Evolutionary conservation across 2,797 vertebrate species (phyloP).

Genomic region (Lindbergichthys nudifrons): DNA sequence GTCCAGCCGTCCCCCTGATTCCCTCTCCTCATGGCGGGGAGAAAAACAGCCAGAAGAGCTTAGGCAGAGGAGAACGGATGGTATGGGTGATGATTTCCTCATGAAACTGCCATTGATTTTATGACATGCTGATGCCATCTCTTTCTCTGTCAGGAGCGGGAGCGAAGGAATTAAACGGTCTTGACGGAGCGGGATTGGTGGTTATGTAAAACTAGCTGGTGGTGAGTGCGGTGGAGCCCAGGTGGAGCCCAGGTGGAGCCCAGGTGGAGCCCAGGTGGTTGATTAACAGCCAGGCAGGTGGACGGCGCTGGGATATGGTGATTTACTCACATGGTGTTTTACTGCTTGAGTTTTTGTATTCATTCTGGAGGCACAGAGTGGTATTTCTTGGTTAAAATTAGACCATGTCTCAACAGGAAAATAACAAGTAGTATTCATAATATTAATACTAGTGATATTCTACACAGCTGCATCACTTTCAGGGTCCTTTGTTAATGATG

Average conservation of each 20-base stretch:
- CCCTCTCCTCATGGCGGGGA: constrained; percentile 29
- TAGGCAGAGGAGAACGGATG: constrained; percentile 27
- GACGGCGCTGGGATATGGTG: constrained; percentile 6
- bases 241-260: too few species aligned
- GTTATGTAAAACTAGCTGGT: constrained; percentile 46
- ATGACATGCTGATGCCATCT: constrained; percentile 69
- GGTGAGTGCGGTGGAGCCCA: constrained; percentile 11
- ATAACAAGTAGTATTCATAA: constrained; percentile 9
- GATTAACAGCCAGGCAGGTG: constrained; percentile 27
- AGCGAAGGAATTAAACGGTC: constrained; percentile 36
- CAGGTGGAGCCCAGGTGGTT: constrained; percentile 22
- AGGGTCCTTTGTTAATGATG: not conserved
- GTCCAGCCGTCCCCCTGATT: constrained; percentile 43
- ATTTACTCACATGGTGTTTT: constrained; percentile 17
- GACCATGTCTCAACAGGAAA: constrained; percentile 17
- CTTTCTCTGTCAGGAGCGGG: constrained; percentile 50
- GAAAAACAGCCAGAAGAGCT: constrained; percentile 52
- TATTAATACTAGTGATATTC: constrained; percentile 3
- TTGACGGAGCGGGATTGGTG: constrained; percentile 18
- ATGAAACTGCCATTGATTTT: constrained; percentile 80
- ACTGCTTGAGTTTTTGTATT: not conserved
- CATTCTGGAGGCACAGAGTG: constrained; percentile 6
- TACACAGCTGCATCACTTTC: constrained; percentile 1
- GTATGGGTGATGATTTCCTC: constrained; percentile 74
- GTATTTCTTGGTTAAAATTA: constrained; percentile 15